Evolutionary conservation across 2,888 invertebrate species (phyloP), one percentile per base, ranked within the genome.

Genomic region (Synergus umbraculus): DNA sequence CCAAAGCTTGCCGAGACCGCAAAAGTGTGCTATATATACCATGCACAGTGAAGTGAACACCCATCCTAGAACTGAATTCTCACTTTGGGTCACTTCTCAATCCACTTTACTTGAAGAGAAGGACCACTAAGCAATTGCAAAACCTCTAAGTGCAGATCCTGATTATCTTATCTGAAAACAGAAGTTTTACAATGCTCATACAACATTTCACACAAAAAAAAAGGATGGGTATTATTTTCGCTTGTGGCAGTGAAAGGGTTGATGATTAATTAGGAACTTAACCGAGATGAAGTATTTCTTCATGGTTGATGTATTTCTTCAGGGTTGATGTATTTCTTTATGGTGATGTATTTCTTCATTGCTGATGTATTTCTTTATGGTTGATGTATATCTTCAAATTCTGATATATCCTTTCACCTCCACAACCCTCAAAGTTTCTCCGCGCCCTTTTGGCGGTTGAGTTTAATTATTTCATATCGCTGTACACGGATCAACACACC

Each of bases 401-500:
- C 22, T 60, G 9, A 18, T 60, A 60, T 10, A 60, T 60, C 10
- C 10, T 22, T 60, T 22, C 60, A 60, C 22, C 76, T 82, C 66
- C 78, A 66, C 76, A 69, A 82, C 82, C 81, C 81, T 78, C 77
- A 78, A 69, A 78, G 64, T 77, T 44, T 46, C 76, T 79, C 76
- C 15, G 77, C 81, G 81, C 78, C 77, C 76, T 77, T 79, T 66
- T 78, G 76, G 77, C 80, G 81, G 83, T 79, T 78, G 81, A 84
- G 85, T 87, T 87, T 85, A 85, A 87, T 87, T 86, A 86, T 86
- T 87, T 85, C 82, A 84, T 83, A 82, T 84, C 85, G 81, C 83
- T 82, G 77, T 80, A 80, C 82, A 82, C 78, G 82, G 83, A 82
- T 79, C 78, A 44, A 44, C 67, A 63, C 79, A 80, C 78, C 77